A percentile compares a stretch with the other conserved stretches of the same genome.
phyloP scores from a whole-genome alignment of 1,140 invertebrate genomes.

The Lithobius niger region DNA sequence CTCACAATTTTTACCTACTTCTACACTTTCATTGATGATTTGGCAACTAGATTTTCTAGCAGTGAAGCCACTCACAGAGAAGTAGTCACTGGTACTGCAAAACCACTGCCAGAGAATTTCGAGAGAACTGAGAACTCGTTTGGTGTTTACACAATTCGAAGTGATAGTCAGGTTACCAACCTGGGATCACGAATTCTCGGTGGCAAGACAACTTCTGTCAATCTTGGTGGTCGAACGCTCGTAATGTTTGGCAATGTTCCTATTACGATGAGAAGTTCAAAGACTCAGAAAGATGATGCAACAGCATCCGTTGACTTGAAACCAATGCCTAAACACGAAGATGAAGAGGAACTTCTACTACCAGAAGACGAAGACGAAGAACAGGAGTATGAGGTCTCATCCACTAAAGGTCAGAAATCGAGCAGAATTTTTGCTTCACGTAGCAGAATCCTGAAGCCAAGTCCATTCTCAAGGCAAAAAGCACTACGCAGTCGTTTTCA shows the following conservation, averaged over 20 bases:
- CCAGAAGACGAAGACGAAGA: no score
- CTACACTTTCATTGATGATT: constrained; percentile 7
- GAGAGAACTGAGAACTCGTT: neutral
- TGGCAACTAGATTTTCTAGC: neutral
- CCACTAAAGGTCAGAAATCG: neutral
- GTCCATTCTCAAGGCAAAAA: neutral
- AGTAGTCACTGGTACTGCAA: neutral
- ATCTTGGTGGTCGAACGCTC: neutral
- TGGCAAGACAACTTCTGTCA: neutral
- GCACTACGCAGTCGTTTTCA: neutral
- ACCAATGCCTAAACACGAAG: no score
- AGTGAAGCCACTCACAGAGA: neutral
- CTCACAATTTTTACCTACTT: constrained; percentile 9
- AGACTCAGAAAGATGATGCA: neutral
- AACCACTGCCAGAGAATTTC: neutral
- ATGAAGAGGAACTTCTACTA: no score
- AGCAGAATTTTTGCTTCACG: neutral
- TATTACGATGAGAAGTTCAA: neutral
- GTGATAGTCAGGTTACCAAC: neutral
- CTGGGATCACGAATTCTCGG: neutral
- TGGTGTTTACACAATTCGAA: neutral
- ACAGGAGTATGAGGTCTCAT: no score
- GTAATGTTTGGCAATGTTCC: constrained; percentile 1
- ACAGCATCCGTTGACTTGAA: no score
- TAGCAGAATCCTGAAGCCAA: neutral